Evolutionary conservation across 2,113 vertebrate genomes (phyloP).

Genomic region (Gavia stellata): DNA sequence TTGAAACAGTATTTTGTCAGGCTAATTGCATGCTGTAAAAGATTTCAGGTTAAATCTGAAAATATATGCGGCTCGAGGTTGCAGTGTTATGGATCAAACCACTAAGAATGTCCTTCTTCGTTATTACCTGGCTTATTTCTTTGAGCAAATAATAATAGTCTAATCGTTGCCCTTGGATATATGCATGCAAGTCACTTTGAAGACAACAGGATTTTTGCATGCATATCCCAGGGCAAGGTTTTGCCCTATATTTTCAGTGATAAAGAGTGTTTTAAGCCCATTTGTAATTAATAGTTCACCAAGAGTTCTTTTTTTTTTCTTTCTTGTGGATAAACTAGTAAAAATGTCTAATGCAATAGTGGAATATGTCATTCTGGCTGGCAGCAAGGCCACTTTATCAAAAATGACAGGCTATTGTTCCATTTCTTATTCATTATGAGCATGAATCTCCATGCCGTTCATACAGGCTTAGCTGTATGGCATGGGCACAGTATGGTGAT

Average conservation of each 20-base stretch:
- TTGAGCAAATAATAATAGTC: not conserved
- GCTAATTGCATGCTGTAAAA: not conserved
- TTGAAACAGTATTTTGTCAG: slow-evolving; percentile 27
- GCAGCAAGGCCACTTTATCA: not conserved
- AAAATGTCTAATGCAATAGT: not conserved
- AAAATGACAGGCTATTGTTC: not conserved
- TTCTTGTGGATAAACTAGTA: not conserved
- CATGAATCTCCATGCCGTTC: not conserved
- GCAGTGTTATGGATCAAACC: slow-evolving; percentile 15
- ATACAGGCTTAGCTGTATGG: not conserved
- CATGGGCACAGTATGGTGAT: not conserved
- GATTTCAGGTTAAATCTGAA: slow-evolving; percentile 18
- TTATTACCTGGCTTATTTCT: slow-evolving; percentile 29
- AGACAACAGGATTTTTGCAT: not conserved
- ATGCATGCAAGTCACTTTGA: not conserved
- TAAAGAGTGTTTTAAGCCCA: not conserved
- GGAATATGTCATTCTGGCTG: not conserved
- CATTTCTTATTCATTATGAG: not conserved
- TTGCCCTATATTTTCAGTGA: not conserved
- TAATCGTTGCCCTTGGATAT: not conserved
- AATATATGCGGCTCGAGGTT: not conserved
- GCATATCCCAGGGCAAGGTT: not conserved
- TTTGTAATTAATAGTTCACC: not conserved
- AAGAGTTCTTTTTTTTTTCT: not conserved
- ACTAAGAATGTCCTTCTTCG: not conserved